Conservation (phyloP, 2,113 vertebrate species). For the Mohoua ochrocephala region DNA sequence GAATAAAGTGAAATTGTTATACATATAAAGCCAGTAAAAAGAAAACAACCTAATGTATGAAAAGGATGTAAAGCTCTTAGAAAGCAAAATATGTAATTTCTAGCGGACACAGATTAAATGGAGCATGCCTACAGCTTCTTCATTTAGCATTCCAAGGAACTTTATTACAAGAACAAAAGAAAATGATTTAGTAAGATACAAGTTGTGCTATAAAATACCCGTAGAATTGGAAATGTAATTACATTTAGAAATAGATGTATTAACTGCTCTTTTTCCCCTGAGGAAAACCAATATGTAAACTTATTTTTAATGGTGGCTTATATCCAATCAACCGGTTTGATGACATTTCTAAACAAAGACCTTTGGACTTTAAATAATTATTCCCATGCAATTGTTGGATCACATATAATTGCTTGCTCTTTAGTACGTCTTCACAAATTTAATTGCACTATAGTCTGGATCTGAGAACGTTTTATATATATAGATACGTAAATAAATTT, state of each 20-base stretch:
- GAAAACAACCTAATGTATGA: background rate
- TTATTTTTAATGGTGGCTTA: background rate
- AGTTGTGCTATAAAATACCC: background rate
- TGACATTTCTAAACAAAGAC: background rate
- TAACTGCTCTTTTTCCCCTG: background rate
- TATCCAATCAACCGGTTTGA: background rate
- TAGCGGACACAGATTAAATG: background rate
- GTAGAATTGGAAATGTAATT: background rate
- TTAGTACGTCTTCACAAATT: background rate
- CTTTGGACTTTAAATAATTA: background rate
- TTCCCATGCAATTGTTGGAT: background rate
- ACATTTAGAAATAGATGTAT: background rate
- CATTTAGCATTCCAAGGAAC: background rate
- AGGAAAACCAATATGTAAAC: slow-evolving; percentile 2
- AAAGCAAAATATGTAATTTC: slow-evolving; percentile 2
- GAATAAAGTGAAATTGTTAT: background rate
- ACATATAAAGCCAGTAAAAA: background rate
- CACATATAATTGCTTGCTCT: background rate
- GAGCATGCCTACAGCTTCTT: background rate
- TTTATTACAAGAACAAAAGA: slow-evolving; percentile 35
- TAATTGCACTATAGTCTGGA: background rate
- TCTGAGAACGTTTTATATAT: background rate
- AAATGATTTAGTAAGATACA: background rate
- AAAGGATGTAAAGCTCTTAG: background rate
- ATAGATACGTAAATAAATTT: background rate